Evolutionary conservation across 2,888 invertebrate genomes (phyloP), one percentile per base, ranked within the genome.

Genomic region (Meteorus colon): DNA sequence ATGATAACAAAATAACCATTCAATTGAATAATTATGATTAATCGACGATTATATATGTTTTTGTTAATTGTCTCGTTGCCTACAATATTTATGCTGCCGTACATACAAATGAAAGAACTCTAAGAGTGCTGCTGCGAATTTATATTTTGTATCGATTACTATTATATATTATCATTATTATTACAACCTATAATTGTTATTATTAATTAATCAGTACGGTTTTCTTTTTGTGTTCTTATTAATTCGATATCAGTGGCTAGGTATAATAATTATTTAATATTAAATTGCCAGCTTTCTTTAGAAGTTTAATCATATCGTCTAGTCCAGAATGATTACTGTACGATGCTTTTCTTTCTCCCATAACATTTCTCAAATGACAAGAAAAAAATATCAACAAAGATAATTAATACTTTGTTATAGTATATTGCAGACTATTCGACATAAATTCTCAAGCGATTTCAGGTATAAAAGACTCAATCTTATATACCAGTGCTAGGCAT

Each of bases 1-100:
- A 65, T 8, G 8, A 77, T 75, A 73, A 74, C 51, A 77, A 70
- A 74, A 76, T 65, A 63, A 78, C 78, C 68, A 77, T 82, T 80
- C 24, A 77, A 79, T 75, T 78, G 75, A 80, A 73, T 62, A 29
- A 29, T 62, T 62, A 62, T 62, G 1, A n/a, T 62, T 62, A 31
- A 62, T 16, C 14, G 29, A 16, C 16, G 27, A 16, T 31, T 16
- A 62, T 29, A 16, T 29, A 62, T 29, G 59, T 62, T 62, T 29
- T 29, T 12, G 29, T 62, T 27, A 31, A 62, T 4, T 62, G 31
- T 62, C 79, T 82, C 41, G n/a, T 34, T 31, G 48, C 41, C 65
- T 19, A 67, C 27, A 48, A 19, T 5, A 6, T 48, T 37, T 45
- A 45, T 45, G 34, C 67, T 29, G 41, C 29, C 67, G 41, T 67